Percentiles rank a stretch among this genome's conserved stretches.
These are phyloP conservation scores for Colaptes auratus DNA, from an alignment of 2,113 vertebrate genomes.

Conservation along the genomic window DNA sequence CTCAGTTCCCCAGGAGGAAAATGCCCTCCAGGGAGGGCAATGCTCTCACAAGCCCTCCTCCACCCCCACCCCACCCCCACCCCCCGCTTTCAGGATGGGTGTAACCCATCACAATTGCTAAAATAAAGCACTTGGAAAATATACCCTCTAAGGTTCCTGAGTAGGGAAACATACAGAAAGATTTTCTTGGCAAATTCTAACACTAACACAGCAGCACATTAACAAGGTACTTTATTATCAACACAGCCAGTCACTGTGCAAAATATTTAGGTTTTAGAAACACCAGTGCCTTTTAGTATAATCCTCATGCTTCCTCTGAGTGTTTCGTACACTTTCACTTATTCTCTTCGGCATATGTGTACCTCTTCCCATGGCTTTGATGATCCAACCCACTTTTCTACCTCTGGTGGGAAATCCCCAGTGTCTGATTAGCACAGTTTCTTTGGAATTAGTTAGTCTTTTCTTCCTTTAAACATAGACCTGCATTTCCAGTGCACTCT, in stretches of 20 bases:
- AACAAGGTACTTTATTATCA: conserved; percentile 31
- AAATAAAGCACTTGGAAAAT: conserved; percentile 14
- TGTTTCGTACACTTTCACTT: neutral
- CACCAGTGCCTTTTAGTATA: neutral
- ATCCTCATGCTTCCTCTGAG: neutral
- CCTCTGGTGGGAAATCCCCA: neutral
- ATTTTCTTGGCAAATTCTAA: conserved; percentile 53
- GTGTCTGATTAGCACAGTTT: neutral
- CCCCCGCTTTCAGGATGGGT: too few relatives aligned
- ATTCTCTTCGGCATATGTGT: neutral
- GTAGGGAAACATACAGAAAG: conserved; percentile 15
- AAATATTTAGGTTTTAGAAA: conserved; percentile 12
- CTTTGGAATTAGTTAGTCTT: neutral
- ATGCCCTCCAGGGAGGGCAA: too few relatives aligned
- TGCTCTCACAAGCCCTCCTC: too few relatives aligned
- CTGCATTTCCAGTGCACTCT: neutral
- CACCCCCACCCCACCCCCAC: too few relatives aligned
- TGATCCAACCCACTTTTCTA: neutral
- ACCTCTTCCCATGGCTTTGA: neutral
- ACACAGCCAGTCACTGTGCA: neutral
- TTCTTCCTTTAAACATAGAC: neutral
- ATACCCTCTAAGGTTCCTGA: neutral
- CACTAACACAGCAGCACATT: conserved; percentile 56
- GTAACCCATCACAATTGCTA: neutral
- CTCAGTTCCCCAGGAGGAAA: too few relatives aligned